Base-by-base conservation (phyloP, 2,888 invertebrate species). In the Phaedon cochleariae region DNA sequence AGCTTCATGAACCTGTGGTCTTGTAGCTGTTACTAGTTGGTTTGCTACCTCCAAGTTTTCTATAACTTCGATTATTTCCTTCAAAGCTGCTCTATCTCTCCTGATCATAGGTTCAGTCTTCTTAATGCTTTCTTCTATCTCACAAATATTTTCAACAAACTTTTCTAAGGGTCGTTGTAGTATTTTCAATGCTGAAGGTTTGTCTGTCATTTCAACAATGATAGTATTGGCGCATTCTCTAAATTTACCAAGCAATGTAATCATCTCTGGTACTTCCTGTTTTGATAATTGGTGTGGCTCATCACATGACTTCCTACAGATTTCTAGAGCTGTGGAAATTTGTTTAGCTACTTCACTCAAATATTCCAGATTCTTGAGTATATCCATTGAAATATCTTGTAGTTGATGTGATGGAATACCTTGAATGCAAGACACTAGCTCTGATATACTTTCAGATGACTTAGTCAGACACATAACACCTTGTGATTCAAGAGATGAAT, bases 71-170 rank as follows among this genome's bases (percentile, higher is more conserved):
- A 15, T 41, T 15, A 41, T 41, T 41, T n/a, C 41, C 1, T 41
- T 41, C 15, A 41, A 15, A 10, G 41, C 52, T 6, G 46, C 29
- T 54, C 61, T 53, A 37, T 67, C 69, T 12, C 60, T 59, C 34
- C 65, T 62, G n/a, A 15, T 3, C 31, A 9, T 10, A 34, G 6
- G 10, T 12, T 41, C 41, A 29, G 4, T 21, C 20, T 41, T 55
- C 17, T 49, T 20, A 22, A 17, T 21, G 18, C 37, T 59, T 22
- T 26, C 41, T 22, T 45, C 65, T 49, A 48, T 69, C 68, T n/a
- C 58, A 10, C 2, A 10, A 10, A 34, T 4, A 7, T 34, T 10
- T 10, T 2, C 10, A 9, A 2, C 10, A 7, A 34, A 34, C 31
- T 5, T 10, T 9, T 34, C 9, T 2, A 34, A 10, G 10, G 31